Conservation (phyloP, 2,888 invertebrate genomes). For the Pasiphila rectangulata region DNA sequence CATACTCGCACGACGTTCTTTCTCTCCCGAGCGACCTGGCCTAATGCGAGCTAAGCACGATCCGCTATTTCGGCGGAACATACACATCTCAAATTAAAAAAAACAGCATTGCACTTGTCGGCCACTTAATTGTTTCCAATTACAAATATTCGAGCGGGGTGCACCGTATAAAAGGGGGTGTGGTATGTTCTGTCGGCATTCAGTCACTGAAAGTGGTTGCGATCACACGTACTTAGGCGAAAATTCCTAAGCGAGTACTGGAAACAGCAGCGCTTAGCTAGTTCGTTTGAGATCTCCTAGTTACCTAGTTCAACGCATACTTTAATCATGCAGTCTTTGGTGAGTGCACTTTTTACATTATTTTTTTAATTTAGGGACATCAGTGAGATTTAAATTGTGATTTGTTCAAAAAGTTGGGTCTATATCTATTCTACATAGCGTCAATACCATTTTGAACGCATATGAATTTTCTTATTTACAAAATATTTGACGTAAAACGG, state of each 20-base stretch:
- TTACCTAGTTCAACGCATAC: slow-evolving; percentile 59
- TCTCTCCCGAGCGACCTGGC: background rate
- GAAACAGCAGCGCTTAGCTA: slow-evolving; percentile 75
- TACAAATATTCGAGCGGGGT: slow-evolving; percentile 67
- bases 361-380: no score
- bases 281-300: slow-evolving; percentile 79
- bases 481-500: no score
- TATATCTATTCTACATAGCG: no score
- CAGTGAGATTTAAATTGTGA: slow-evolving; percentile 8
- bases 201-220: slow-evolving; percentile 66
- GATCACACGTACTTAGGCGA: slow-evolving; percentile 74
- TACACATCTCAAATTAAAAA: slow-evolving; percentile 70
- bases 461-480: no score
- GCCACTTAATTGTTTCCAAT: slow-evolving; percentile 77
- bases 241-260: slow-evolving; percentile 79
- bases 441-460: no score
- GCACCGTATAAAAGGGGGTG: slow-evolving; percentile 72
- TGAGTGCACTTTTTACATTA: slow-evolving; percentile 49
- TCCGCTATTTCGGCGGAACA: slow-evolving; percentile 48
- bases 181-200: slow-evolving; percentile 62
- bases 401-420: no score
- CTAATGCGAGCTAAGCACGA: slow-evolving; percentile 13
- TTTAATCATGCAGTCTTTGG: slow-evolving; percentile 79
- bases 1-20: background rate
- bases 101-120: slow-evolving; percentile 72